Base-by-base conservation (phyloP, 1,140 invertebrate species). In the Leptinotarsa undecemlineata region DNA sequence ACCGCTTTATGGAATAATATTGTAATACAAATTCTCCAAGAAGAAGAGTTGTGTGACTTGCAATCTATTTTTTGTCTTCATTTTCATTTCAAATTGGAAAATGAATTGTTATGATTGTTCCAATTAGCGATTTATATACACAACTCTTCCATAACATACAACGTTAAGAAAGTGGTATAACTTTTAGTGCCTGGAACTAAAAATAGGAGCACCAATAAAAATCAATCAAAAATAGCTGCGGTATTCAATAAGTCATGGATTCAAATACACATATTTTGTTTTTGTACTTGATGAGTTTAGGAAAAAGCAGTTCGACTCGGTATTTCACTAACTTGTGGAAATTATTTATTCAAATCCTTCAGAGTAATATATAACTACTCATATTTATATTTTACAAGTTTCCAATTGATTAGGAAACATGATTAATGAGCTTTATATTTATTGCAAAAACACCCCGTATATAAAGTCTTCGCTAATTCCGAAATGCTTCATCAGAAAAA, bases 361-460 rank as follows among this genome's bases (percentile, higher is more conserved):
- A 15, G 17, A 64, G 4, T 11, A 64, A 20, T 21, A 42, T 42
- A 42, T 42, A 42, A 42, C 33, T 42, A 8, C 33, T 61, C 23
- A 17, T 48, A 68, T 68, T 68, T 42, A 8, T 68, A 68, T 19
- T 68, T 47, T n/a, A 42, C 66, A 42, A 42, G 11, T 57, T 15
- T 15, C 51, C 51, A 57, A 4, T 15, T 21, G 3, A 68, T 68
- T 68, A 60, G 69, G 69, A 14, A 71, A 71, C 17, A 72, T 72
- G 15, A n/a, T 63, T 62, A 62, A 42, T 42, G 33, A 42, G 33
- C 71, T 71, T 61, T 17, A 63, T 20, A 63, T 63, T 72, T 74
- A 76, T 76, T 76, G 75, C 75, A 76, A 76, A 76, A 74, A 71
- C 68, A 76, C 72, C 75, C 75, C 75, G 72, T 68, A 42, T 42